Conservation (phyloP, 2,113 vertebrate species). For the Dasyornis broadbenti region DNA sequence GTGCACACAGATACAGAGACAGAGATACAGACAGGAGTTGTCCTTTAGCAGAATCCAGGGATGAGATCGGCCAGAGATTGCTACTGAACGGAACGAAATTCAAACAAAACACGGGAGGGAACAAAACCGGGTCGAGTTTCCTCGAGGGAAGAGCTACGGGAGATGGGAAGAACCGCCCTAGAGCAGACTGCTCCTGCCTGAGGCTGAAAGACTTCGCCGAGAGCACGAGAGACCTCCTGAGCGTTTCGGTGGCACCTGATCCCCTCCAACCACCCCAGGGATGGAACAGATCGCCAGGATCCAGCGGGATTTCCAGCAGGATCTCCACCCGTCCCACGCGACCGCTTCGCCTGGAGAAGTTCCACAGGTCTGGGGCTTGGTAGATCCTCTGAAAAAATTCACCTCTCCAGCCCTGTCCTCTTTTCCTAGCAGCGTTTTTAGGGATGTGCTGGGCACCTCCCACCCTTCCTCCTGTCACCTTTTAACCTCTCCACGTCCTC, state of each 20-base stretch:
- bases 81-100: not conserved
- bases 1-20: slow-evolving; percentile 4
- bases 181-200: not conserved
- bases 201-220: not conserved
- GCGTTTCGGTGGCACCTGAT: not conserved
- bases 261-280: not conserved
- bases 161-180: not conserved
- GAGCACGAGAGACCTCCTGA: not conserved
- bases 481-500: not conserved
- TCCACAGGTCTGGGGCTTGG: not conserved
- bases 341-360: not conserved
- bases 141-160: slow-evolving; percentile 26
- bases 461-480: not conserved
- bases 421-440: not conserved
- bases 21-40: not conserved
- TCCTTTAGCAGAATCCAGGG: slow-evolving; percentile 47
- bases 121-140: not conserved
- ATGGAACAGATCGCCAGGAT: not conserved
- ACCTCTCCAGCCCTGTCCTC: not conserved
- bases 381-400: not conserved
- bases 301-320: not conserved
- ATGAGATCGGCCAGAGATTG: slow-evolving; percentile 30
- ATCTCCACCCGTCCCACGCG: fast-evolving
- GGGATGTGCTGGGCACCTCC: not conserved
- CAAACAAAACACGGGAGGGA: not conserved